Evolutionary conservation across 2,113 vertebrate genomes (phyloP).

Genomic region (Aythya baeri): DNA sequence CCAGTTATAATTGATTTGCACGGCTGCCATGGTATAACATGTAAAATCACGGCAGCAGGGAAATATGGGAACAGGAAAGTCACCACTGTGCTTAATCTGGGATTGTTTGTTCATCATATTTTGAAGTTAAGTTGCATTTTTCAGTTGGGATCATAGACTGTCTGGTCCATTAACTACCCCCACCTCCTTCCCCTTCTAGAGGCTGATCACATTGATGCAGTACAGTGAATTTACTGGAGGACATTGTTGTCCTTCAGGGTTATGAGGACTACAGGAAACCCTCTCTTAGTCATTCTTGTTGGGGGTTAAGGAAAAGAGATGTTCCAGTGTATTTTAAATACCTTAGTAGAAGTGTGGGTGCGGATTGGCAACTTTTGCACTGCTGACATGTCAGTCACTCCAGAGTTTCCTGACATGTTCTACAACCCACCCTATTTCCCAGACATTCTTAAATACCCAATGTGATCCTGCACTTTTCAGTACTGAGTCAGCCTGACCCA

Average conservation of each 20-base stretch:
- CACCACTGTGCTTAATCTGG: conserved; percentile 46
- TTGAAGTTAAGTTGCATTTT: conserved; percentile 59
- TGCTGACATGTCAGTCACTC: not conserved
- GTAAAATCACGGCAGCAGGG: conserved; percentile 58
- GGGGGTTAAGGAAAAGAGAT: not conserved
- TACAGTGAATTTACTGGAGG: not conserved
- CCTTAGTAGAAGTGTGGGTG: not conserved
- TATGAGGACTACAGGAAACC: not conserved
- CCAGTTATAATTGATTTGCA: conserved; percentile 71
- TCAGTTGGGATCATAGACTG: conserved; percentile 35
- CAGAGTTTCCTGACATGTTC: not conserved
- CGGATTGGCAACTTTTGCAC: not conserved
- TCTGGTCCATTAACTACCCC: not conserved
- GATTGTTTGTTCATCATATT: conserved; percentile 51
- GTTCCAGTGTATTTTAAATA: not conserved
- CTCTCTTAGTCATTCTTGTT: not conserved
- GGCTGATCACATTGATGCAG: not conserved
- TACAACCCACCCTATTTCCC: not conserved
- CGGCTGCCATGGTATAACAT: conserved; percentile 64
- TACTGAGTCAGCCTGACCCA: not conserved
- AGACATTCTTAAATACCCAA: not conserved
- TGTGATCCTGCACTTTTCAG: not conserved
- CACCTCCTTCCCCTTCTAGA: not conserved
- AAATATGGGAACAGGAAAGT: conserved; percentile 46
- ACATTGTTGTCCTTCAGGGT: not conserved